Evolutionary conservation across 2,797 vertebrate species (phyloP).

Genomic region (Pyrocephalus nanus): DNA sequence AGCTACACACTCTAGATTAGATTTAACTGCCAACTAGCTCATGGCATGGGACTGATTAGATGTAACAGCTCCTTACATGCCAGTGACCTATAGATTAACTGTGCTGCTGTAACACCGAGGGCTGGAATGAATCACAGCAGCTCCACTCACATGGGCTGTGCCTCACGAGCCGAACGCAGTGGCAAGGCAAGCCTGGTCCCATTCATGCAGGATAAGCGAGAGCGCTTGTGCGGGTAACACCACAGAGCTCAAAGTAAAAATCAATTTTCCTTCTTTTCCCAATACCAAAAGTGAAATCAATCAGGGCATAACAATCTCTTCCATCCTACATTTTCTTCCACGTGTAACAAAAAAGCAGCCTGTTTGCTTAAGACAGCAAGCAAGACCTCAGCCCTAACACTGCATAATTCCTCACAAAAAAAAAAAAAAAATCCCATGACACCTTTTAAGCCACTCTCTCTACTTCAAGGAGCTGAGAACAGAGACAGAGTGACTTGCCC

Average conservation of each 20-base stretch:
- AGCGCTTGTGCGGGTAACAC: background rate
- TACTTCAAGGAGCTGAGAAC: background rate
- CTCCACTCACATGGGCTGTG: background rate
- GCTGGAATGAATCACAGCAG: background rate
- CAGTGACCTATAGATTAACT: conserved; percentile 35
- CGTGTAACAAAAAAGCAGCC: background rate
- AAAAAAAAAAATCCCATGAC: background rate
- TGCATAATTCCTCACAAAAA: background rate
- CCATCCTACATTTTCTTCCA: background rate
- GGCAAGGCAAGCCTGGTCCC: background rate
- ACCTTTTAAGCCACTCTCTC: background rate
- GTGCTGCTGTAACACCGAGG: background rate
- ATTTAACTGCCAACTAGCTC: conserved; percentile 5
- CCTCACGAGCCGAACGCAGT: fast-evolving
- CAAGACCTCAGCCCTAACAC: background rate
- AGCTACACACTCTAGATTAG: conserved; percentile 4
- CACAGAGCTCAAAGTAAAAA: background rate
- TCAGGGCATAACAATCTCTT: background rate
- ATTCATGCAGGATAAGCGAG: fast-evolving
- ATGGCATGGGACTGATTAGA: conserved; percentile 47
- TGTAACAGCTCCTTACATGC: background rate
- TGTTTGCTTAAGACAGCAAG: background rate
- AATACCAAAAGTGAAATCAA: conserved; percentile 32
- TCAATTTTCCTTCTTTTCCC: background rate
- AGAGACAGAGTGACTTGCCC: background rate